phyloP scores from a whole-genome alignment of 2,113 vertebrate genomes.

The Dromiciops gliroides region DNA sequence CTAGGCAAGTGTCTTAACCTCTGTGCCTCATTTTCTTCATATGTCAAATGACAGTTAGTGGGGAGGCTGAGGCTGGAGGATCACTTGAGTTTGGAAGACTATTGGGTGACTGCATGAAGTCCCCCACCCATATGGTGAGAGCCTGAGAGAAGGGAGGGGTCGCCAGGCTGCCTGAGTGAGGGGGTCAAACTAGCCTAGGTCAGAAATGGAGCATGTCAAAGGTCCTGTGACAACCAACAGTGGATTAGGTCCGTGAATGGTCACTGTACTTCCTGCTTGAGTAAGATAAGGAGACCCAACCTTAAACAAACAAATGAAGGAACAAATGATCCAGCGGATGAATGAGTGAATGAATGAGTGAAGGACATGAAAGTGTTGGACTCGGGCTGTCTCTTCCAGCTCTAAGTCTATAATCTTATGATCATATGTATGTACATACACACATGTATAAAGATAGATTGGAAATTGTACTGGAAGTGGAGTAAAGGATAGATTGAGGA shows the following conservation, averaged over 20 bases:
- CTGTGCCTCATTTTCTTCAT: neutral
- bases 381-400: neutral
- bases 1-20: neutral
- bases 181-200: too few relatives aligned
- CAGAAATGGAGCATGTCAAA: neutral
- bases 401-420: neutral
- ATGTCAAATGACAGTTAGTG: too few relatives aligned
- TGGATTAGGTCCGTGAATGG: neutral
- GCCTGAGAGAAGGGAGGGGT: neutral
- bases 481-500: neutral
- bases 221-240: neutral
- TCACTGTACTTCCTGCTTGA: neutral
- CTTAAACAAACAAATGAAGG: neutral
- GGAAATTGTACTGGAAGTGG: neutral
- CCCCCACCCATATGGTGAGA: neutral
- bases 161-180: too few relatives aligned
- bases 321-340: neutral
- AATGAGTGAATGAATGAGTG: neutral
- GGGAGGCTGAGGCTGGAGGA: too few relatives aligned
- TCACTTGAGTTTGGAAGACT: neutral
- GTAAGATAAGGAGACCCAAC: neutral
- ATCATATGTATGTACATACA: neutral
- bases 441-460: too few relatives aligned
- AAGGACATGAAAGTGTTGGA: neutral
- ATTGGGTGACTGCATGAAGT: too few relatives aligned